Conservation (phyloP, 2,113 vertebrate species). For the Cricetomys ansorgei region DNA sequence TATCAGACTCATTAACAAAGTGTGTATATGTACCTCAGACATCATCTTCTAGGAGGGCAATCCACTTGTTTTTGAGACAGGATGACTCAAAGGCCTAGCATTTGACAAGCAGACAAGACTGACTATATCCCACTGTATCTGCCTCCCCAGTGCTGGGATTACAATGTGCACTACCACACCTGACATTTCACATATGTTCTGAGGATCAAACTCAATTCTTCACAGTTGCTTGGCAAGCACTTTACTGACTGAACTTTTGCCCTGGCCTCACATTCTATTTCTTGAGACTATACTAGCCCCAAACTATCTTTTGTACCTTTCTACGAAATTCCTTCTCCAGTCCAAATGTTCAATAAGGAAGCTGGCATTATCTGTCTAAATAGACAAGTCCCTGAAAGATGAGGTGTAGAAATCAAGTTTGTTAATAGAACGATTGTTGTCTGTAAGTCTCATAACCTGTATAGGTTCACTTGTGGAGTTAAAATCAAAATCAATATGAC, state of each 20-base stretch:
- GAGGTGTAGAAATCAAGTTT: not conserved
- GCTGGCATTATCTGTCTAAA: not conserved
- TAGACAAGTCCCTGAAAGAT: not conserved
- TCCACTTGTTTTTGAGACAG: not conserved
- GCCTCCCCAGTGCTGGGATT: too few species aligned
- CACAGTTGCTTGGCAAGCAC: not conserved
- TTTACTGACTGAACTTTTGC: not conserved
- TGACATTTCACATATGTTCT: not conserved
- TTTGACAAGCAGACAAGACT: not conserved
- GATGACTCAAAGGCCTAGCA: not conserved
- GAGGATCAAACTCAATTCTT: too few species aligned
- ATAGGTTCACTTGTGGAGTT: not conserved
- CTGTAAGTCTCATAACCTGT: not conserved
- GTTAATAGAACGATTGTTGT: not conserved
- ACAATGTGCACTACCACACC: not conserved
- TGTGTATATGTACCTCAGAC: not conserved
- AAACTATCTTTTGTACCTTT: not conserved
- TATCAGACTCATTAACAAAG: not conserved
- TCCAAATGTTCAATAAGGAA: not conserved
- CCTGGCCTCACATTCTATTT: not conserved
- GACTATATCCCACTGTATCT: not conserved
- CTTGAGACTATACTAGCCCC: not conserved
- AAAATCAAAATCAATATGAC: constrained; percentile 4
- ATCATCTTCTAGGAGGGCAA: not conserved
- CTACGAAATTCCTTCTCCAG: not conserved